phyloP scores from a whole-genome alignment of 2,797 vertebrate species.

The Chrosomus eos region DNA sequence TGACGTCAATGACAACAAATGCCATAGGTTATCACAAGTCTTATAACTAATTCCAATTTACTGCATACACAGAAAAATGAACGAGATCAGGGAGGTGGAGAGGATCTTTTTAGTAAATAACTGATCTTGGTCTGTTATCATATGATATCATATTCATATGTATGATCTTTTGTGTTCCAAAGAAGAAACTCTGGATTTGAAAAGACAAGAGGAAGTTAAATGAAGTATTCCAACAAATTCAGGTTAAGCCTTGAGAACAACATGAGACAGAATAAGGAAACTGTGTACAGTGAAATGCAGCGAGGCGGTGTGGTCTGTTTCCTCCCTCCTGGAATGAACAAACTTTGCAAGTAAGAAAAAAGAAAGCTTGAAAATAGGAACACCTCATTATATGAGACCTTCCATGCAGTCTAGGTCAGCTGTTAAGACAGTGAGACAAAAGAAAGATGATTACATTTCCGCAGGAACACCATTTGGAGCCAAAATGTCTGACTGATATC shows the following conservation, averaged over 20 bases:
- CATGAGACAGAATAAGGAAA: background rate
- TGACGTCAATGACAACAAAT: background rate
- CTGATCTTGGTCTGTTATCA: background rate
- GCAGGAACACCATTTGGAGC: constrained; percentile 23
- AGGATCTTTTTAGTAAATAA: background rate
- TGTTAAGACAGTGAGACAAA: constrained; percentile 25
- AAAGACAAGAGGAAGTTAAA: background rate
- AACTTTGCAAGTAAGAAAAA: constrained; percentile 40
- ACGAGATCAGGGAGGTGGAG: background rate
- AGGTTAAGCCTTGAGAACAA: background rate
- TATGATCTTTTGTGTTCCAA: background rate
- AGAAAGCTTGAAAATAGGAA: constrained; percentile 61
- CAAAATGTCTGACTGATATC: constrained; percentile 43
- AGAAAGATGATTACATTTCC: constrained; percentile 30
- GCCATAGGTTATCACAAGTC: background rate
- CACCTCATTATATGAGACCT: constrained; percentile 45
- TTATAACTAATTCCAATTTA: background rate
- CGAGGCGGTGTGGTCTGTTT: constrained; percentile 3
- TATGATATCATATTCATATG: background rate
- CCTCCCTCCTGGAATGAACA: constrained; percentile 10
- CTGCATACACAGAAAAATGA: background rate
- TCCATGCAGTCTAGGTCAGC: constrained; percentile 24
- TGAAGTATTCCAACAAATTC: background rate
- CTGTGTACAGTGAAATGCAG: background rate
- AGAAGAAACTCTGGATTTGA: background rate